phyloP scores from a whole-genome alignment of 1,140 invertebrate species.

The Calliphora vicina region DNA sequence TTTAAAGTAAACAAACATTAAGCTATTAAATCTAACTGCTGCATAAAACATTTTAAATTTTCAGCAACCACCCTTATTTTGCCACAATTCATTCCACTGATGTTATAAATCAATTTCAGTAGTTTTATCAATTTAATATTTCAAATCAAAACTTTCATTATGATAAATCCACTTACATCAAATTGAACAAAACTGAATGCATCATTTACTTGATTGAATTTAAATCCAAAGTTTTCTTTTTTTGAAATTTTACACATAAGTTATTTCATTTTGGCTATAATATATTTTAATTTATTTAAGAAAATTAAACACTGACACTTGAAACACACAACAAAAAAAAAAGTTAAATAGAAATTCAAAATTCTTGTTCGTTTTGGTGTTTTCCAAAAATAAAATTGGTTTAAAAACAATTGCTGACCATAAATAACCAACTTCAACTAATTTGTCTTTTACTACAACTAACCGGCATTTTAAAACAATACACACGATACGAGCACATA shows the following conservation, averaged over 20 bases:
- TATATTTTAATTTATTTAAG: background rate
- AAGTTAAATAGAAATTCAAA: background rate
- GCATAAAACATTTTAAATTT: no score
- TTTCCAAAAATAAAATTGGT: background rate
- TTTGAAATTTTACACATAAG: background rate
- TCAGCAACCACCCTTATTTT: no score
- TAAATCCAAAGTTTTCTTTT: background rate
- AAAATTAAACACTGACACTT: background rate
- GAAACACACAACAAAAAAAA: background rate
- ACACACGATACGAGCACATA: background rate
- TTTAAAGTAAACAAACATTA: no score
- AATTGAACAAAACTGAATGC: no score
- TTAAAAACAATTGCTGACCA: background rate
- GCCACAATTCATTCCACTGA: no score
- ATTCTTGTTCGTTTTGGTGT: no score
- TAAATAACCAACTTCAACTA: background rate
- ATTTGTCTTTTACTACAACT: background rate
- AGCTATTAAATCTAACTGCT: no score
- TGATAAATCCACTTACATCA: background rate
- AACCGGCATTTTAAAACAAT: conserved; percentile 1
- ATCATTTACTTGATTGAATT: background rate
- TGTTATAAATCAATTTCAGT: no score
- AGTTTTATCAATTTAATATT: no score
- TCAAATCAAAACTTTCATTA: background rate
- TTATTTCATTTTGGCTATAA: background rate